phyloP scores from a whole-genome alignment of 1,140 invertebrate genomes.

The Thaumetopoea pityocampa region DNA sequence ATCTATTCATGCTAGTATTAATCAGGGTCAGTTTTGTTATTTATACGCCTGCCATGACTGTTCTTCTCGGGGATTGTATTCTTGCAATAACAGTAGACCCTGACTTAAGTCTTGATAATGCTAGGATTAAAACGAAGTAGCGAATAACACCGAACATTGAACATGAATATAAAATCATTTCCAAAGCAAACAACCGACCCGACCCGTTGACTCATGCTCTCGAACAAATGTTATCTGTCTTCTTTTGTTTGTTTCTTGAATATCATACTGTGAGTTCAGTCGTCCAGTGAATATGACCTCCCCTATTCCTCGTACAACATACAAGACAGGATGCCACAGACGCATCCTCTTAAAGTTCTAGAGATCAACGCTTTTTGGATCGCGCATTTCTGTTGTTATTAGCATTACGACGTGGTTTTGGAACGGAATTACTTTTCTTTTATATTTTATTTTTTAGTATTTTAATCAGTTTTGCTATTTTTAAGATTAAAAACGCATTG shows the following conservation, averaged over 20 bases:
- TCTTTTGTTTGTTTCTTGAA: constrained; percentile 72
- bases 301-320: constrained; percentile 5
- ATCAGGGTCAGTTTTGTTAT: too few relatives aligned
- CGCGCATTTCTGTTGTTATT: constrained; percentile 30
- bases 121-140: too few relatives aligned
- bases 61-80: too few relatives aligned
- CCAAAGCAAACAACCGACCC: constrained; percentile 32
- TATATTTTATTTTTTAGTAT: constrained; percentile 8
- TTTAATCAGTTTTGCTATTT: too few relatives aligned
- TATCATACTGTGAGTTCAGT: constrained; percentile 45
- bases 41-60: too few relatives aligned
- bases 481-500: too few relatives aligned
- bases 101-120: too few relatives aligned
- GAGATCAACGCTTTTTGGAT: constrained; percentile 25
- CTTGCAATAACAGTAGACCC: too few relatives aligned
- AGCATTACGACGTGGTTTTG: constrained; percentile 28
- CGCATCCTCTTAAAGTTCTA: constrained; percentile 13
- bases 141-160: too few relatives aligned
- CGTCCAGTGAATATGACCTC: constrained; percentile 26
- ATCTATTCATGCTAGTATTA: too few relatives aligned
- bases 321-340: neutral
- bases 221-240: constrained; percentile 72
- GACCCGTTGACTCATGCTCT: constrained; percentile 61
- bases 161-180: constrained; percentile 27
- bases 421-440: constrained; percentile 21